Evolutionary conservation across 2,113 vertebrate species (phyloP).

Genomic region (Natator depressus): DNA sequence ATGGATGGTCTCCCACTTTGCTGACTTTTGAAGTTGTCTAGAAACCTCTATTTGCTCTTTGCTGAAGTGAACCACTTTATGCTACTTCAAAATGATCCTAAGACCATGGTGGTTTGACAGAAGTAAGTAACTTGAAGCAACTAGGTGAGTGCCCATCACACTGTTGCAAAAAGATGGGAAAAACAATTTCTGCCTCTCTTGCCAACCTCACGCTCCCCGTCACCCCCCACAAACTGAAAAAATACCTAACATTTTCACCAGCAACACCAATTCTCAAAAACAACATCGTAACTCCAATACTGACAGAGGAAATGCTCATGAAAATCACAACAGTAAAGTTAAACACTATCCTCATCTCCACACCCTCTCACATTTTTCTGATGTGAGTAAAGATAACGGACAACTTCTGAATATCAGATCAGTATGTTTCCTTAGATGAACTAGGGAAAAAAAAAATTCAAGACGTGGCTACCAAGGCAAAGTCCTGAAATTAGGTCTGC

Average conservation of each 20-base stretch:
- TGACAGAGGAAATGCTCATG: background rate
- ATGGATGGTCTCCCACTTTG: background rate
- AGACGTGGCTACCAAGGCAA: background rate
- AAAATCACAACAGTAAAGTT: background rate
- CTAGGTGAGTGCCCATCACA: background rate
- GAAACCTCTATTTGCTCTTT: background rate
- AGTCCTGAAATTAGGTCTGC: background rate
- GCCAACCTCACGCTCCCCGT: background rate
- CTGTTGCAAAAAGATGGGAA: background rate
- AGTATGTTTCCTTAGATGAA: background rate
- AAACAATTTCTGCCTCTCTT: background rate
- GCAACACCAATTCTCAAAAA: background rate
- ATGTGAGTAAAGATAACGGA: background rate
- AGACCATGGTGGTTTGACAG: background rate
- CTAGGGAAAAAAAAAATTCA: background rate
- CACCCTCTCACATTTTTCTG: background rate
- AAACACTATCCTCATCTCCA: background rate
- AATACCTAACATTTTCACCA: background rate
- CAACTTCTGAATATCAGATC: background rate
- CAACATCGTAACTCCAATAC: background rate
- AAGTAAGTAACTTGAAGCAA: background rate
- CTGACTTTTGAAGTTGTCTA: background rate
- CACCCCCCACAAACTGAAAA: background rate
- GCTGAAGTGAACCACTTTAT: background rate
- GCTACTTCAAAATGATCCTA: background rate